Evolutionary conservation across 2,888 invertebrate species (phyloP).

Genomic region (Anagyrus pseudococci): DNA sequence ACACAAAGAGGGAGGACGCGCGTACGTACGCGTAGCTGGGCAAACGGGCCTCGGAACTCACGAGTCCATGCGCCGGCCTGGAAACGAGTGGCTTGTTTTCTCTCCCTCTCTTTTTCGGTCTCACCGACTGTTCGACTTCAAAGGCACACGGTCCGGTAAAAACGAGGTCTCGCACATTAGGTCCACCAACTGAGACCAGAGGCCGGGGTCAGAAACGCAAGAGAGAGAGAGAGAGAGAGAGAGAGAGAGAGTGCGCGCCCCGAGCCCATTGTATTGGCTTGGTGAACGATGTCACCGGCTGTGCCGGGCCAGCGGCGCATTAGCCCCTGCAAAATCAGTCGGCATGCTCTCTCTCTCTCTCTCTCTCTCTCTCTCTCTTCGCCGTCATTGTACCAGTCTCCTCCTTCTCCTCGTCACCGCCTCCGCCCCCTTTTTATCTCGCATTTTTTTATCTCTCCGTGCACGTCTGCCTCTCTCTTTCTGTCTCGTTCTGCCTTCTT

Average conservation of each 20-base stretch:
- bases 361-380: constrained; percentile 15
- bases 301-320: too few relatives aligned
- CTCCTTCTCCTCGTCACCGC: neutral
- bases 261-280: constrained; percentile 15
- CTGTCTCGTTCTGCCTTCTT: neutral
- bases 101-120: constrained; percentile 13
- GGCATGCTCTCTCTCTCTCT: constrained; percentile 13
- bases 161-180: constrained; percentile 36
- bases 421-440: neutral
- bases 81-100: constrained; percentile 41
- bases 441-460: neutral
- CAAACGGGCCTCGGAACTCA: neutral
- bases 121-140: constrained; percentile 39
- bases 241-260: neutral
- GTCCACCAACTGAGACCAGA: constrained; percentile 14
- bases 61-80: constrained; percentile 38
- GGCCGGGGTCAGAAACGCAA: constrained; percentile 28
- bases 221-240: constrained; percentile 8
- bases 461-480: neutral
- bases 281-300: constrained; percentile 33
- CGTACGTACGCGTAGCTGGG: neutral
- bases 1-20: too few relatives aligned
- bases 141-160: constrained; percentile 41
- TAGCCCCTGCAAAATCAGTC: constrained; percentile 41
- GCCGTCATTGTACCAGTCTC: neutral